Percentiles rank a stretch among this genome's conserved stretches.
Conservation (phyloP, 2,797 vertebrate species). For the Apodemus agrarius region DNA sequence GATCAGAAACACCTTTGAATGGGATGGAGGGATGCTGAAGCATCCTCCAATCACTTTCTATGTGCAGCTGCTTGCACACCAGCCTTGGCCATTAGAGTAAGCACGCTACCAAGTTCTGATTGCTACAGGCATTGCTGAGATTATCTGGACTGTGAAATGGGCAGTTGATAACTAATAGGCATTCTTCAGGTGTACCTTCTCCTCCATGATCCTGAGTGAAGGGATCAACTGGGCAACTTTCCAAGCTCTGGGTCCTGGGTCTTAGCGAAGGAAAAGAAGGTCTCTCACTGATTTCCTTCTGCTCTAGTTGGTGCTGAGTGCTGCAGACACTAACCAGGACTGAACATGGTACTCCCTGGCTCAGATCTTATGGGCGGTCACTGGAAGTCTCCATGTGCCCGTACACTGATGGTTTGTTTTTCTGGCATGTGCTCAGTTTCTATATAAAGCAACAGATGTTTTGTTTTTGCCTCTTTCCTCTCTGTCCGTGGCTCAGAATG, state of each 20-base stretch:
- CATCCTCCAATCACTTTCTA: background rate
- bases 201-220: background rate
- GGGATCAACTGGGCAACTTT: conserved; percentile 63
- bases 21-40: too few species aligned
- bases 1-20: background rate
- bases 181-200: background rate
- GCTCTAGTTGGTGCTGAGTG: conserved; percentile 80
- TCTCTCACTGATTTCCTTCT: conserved; percentile 76
- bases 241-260: conserved; percentile 63
- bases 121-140: background rate
- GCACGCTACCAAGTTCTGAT: background rate
- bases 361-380: conserved; percentile 56
- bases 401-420: conserved; percentile 75
- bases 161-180: background rate
- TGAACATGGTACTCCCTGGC: conserved; percentile 63
- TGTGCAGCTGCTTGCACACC: background rate
- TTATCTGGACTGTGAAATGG: background rate
- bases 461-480: conserved; percentile 76
- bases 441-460: conserved; percentile 87
- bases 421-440: conserved; percentile 77
- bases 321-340: conserved; percentile 76
- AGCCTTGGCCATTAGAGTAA: background rate
- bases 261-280: conserved; percentile 39
- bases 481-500: conserved; percentile 79
- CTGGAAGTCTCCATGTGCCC: conserved; percentile 74